Evolutionary conservation across 2,888 invertebrate species (phyloP), one percentile per base, ranked within the genome.

Genomic region (Spilarctia lutea): DNA sequence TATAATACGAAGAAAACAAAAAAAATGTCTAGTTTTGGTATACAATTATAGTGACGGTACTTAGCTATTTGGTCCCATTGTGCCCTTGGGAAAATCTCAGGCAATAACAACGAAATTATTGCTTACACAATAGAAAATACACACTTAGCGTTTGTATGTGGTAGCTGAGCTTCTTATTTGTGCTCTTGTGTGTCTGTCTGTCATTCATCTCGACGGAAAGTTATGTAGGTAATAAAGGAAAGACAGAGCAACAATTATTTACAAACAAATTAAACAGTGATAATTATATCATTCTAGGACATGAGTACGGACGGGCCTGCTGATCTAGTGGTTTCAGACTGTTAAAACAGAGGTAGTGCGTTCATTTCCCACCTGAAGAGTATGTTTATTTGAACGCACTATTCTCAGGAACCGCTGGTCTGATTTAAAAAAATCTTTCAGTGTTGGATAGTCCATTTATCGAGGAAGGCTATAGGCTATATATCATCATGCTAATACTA

Each of bases 81-180:
- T 74, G 52, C 27, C 13, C 83, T 85, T 86, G 85, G 79, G 81
- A 80, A 82, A 79, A 30, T 84, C 84, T 77, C 84, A 84, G 75
- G 82, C 87, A 89, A 88, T 88, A 86, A 84, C 79, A 83, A 83
- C 83, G 75, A 86, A 89, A 90, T 90, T 86, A 87, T 89, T 87
- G 83, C 79, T 79, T 81, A 71, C 68, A 75, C 77, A 77, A 81
- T 77, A 86, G 86, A 85, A 86, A 79, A 73, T 75, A 27, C 45
- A 74, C 76, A 48, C 33, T 56, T 80, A 18, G 18, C 27, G 30
- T 30, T 18, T 63, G 7, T 63, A 2, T 30, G 30, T 60, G 27
- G 60, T 18, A 63, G 3, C 30, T 77, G 66, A 56, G 2, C 52
- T 68, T 77, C 79, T 75, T 74, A 42, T 66, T 56, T 74, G 45